Percentiles rank a stretch among this genome's conserved stretches.
phyloP scores from a whole-genome alignment of 2,113 vertebrate genomes.

The Apodemus speciosus region DNA sequence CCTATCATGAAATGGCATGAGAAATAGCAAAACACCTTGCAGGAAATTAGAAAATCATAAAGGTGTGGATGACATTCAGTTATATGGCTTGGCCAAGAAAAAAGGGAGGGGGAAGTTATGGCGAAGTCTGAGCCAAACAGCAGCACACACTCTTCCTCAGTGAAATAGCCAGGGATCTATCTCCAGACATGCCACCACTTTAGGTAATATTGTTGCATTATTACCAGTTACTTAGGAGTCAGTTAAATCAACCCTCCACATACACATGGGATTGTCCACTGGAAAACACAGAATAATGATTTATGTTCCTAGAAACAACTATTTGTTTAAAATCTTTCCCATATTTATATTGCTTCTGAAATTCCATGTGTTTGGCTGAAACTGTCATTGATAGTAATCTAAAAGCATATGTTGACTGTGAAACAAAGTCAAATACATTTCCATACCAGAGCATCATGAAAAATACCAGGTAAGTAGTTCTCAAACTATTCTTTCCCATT shows the following conservation, averaged over 20 bases:
- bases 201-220: neutral
- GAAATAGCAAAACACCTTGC: slow-evolving; percentile 57
- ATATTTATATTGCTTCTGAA: neutral
- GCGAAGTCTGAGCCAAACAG: slow-evolving; percentile 43
- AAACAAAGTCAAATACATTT: neutral
- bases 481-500: neutral
- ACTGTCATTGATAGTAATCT: neutral
- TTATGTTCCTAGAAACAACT: neutral
- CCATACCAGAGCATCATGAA: neutral
- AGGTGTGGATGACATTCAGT: slow-evolving; percentile 76
- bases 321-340: neutral
- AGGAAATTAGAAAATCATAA: slow-evolving; percentile 77
- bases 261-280: neutral
- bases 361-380: neutral
- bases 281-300: neutral
- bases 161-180: slow-evolving; percentile 25
- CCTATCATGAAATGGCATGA: slow-evolving; percentile 63
- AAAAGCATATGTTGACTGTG: neutral
- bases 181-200: slow-evolving; percentile 21
- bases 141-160: neutral
- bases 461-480: neutral
- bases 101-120: slow-evolving; percentile 43
- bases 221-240: neutral
- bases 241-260: neutral
- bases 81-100: slow-evolving; percentile 48